phyloP scores from a whole-genome alignment of 2,888 invertebrate genomes.

The Crioceris asparagi region DNA sequence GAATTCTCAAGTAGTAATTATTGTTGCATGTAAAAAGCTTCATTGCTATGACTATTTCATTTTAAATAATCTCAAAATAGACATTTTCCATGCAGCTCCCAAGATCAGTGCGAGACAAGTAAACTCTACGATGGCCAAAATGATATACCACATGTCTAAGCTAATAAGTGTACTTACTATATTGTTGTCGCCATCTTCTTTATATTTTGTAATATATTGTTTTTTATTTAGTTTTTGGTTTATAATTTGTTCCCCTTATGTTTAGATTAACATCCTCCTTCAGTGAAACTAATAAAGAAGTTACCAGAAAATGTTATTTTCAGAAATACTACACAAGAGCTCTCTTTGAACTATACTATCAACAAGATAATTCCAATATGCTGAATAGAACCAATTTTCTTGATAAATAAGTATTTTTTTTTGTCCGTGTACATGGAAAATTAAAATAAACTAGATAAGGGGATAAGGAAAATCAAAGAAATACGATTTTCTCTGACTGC shows the following conservation, averaged over 20 bases:
- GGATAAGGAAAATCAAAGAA: too few species aligned
- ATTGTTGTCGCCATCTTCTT: slow-evolving; percentile 17
- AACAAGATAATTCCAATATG: too few species aligned
- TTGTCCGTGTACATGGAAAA: too few species aligned
- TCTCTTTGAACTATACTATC: too few species aligned
- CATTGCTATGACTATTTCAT: slow-evolving; percentile 14
- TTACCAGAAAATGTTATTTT: neutral
- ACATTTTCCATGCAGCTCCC: slow-evolving; percentile 31
- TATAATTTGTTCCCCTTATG: slow-evolving; percentile 17
- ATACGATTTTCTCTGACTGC: too few species aligned
- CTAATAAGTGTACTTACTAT: slow-evolving; percentile 20
- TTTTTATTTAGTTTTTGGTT: slow-evolving; percentile 26
- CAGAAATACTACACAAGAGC: too few species aligned
- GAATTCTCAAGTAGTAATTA: slow-evolving; percentile 8
- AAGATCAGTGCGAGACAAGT: slow-evolving; percentile 30
- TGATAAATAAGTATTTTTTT: too few species aligned
- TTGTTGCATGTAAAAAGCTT: slow-evolving; percentile 20
- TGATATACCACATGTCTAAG: slow-evolving; percentile 17
- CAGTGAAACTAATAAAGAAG: too few species aligned
- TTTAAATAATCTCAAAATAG: slow-evolving; percentile 9
- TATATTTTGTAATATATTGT: slow-evolving; percentile 26
- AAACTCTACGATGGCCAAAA: slow-evolving; percentile 30
- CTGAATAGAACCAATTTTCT: too few species aligned
- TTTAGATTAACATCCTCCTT: slow-evolving; percentile 19
- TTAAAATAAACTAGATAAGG: too few species aligned